Conservation (phyloP, 2,113 vertebrate species). For the Ondatra zibethicus region DNA sequence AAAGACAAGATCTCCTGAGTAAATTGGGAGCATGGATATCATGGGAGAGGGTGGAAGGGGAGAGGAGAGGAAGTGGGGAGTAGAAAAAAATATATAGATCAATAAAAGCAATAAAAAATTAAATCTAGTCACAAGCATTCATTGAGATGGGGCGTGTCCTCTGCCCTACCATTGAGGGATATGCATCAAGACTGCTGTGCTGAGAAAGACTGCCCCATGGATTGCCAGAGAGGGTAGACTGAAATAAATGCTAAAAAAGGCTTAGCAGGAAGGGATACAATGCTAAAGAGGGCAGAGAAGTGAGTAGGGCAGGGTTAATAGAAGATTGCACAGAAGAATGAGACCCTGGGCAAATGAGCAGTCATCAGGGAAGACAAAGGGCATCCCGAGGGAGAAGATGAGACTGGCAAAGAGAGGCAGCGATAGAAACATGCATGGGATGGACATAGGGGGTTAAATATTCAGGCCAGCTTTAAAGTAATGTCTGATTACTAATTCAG, state of each 20-base stretch:
- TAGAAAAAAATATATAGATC: too few relatives aligned
- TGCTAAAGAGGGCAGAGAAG: accelerated
- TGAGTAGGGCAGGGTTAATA: not conserved
- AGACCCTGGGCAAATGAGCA: not conserved
- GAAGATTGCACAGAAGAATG: not conserved
- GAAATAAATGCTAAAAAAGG: not conserved
- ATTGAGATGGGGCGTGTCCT: not conserved
- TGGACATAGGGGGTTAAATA: not conserved
- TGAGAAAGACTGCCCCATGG: not conserved
- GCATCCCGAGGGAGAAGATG: not conserved
- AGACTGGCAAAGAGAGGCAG: accelerated
- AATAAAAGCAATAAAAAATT: too few relatives aligned
- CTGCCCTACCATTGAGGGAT: accelerated
- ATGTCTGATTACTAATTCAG: not conserved
- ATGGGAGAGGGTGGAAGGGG: too few relatives aligned
- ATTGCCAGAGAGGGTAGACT: not conserved
- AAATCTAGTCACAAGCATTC: not conserved
- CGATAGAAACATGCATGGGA: not conserved
- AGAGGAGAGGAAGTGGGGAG: too few relatives aligned
- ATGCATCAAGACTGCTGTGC: not conserved
- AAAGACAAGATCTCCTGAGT: too few relatives aligned
- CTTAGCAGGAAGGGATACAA: too few relatives aligned
- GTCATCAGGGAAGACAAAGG: not conserved
- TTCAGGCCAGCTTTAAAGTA: not conserved
- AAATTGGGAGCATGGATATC: too few relatives aligned